These are phyloP conservation scores for Toxotes chatareus DNA, from an alignment of 2,113 vertebrate species.

Conservation along the genomic window DNA sequence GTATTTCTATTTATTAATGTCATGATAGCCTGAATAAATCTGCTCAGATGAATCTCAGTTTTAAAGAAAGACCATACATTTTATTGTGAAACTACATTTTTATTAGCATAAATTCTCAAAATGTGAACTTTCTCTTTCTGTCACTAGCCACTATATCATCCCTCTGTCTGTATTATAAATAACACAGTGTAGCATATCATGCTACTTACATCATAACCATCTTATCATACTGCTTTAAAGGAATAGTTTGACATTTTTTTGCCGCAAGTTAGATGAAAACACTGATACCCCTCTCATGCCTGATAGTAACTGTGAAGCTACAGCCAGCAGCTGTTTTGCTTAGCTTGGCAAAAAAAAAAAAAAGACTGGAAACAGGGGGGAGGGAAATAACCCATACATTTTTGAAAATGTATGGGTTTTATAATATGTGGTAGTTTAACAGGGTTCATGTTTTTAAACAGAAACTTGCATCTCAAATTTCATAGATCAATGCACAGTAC, in stretches of 20 bases:
- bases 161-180: background rate
- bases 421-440: background rate
- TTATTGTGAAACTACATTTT: constrained; percentile 3
- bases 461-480: background rate
- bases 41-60: constrained; percentile 70
- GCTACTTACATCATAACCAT: background rate
- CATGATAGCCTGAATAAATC: constrained; percentile 87
- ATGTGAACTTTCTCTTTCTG: background rate
- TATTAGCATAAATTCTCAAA: background rate
- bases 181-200: background rate
- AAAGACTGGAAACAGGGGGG: background rate
- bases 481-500: background rate
- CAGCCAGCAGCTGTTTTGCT: background rate
- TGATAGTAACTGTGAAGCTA: background rate
- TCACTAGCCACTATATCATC: background rate
- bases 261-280: background rate
- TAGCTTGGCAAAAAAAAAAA: background rate
- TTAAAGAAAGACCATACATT: constrained; percentile 14
- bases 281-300: background rate
- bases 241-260: background rate
- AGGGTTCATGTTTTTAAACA: background rate
- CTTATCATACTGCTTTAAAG: background rate
- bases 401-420: background rate
- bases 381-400: too few species aligned
- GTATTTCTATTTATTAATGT: constrained; percentile 85